Base-by-base conservation (phyloP, 2,797 vertebrate species). In the Sphenodon punctatus region DNA sequence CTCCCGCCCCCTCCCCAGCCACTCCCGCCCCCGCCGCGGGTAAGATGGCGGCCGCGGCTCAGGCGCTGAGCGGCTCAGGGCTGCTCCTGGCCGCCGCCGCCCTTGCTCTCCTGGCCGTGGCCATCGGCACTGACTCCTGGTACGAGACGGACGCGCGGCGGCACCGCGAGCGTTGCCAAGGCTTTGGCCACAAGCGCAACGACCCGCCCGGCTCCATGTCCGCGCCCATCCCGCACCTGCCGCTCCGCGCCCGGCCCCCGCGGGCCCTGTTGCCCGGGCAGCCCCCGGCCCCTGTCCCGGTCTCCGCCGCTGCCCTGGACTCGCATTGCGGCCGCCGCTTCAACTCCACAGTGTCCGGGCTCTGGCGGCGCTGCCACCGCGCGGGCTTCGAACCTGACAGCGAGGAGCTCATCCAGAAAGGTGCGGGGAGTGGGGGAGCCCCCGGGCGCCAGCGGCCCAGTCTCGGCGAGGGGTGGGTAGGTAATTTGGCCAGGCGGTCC, bases 61-160 rank as follows among this genome's bases (percentile, higher is more conserved):
- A 97, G 96, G 96, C 97, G 90, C 93, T 98, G 95, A 97, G 97
- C 90, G 96, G 97, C 92, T 95, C 96, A 2, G 97, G 97, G 89
- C 96, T 98, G 89, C 97, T 97, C 88, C 90, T 98, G 94, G 97
- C 97, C 77, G 93, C 97, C 82, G 97, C 96, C 70, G 96, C 97
- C 75, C 94, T 98, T 63, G 97, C 96, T 67, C 94, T 98, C 69
- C 95, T 98, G 88, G 96, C 96, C 78, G 97, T 97, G 96, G 97
- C 97, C 45, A 97, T 98, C 67, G 97, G 97, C 95, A 98, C 97
- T 93, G 97, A 98, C 85, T 96, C 97, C 58, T 98, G 97, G 97
- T 98, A 98, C 93, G 97, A 98, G 96, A 98, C 97, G 38, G 97
- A 98, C 88, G 97, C 97, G 19, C 92, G 97, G 92, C 95, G 97